phyloP scores from a whole-genome alignment of 2,888 invertebrate genomes.

The Pyrrhia umbra region DNA sequence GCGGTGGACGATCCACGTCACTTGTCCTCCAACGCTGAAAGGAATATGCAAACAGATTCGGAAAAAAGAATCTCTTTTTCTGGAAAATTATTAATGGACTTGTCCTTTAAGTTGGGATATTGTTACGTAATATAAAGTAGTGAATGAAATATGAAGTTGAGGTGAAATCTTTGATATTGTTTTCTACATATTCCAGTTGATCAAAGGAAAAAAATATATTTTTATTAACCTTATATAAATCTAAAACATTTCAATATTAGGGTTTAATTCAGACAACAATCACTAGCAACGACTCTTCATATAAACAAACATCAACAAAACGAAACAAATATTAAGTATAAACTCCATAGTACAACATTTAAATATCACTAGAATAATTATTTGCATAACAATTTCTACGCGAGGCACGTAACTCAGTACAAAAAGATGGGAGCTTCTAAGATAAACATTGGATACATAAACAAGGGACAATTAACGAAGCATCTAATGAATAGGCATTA shows the following conservation, averaged over 20 bases:
- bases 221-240: no score
- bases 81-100: constrained; percentile 65
- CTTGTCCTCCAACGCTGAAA: constrained; percentile 74
- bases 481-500: constrained; percentile 75
- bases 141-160: constrained; percentile 27
- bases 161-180: not conserved
- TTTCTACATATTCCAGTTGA: not conserved
- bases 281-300: not conserved
- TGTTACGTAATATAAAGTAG: constrained; percentile 28
- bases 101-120: constrained; percentile 31
- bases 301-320: constrained; percentile 4
- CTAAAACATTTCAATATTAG: no score
- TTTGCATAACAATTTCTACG: constrained; percentile 56
- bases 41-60: constrained; percentile 82
- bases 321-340: constrained; percentile 14
- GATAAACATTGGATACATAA: constrained; percentile 61
- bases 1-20: constrained; percentile 76
- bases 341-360: constrained; percentile 20
- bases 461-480: constrained; percentile 69
- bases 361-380: constrained; percentile 50
- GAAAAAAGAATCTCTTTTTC: constrained; percentile 68
- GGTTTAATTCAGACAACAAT: no score
- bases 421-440: constrained; percentile 57
- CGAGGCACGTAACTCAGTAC: constrained; percentile 51
- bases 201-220: no score